Base-by-base conservation (phyloP, 2,797 vertebrate species). In the Neosilurus mollespiculum region DNA sequence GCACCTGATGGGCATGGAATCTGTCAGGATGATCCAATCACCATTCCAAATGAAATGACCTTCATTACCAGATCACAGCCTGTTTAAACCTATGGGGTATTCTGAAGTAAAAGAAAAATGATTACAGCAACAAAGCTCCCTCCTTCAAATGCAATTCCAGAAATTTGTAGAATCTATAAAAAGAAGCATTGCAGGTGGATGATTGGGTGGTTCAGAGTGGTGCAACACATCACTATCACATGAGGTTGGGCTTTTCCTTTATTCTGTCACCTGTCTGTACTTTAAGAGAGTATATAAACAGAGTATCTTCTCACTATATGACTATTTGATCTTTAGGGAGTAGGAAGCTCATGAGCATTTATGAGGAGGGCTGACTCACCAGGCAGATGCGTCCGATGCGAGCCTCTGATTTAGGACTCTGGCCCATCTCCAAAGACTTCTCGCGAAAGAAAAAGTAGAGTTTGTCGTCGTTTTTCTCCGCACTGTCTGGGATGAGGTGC, bases 371-470 rank as follows among this genome's bases (percentile, higher is more conserved):
- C 30, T 16, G 70, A 93, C 96, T 58, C 90, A 99, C 98, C 95
- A 99, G 91, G 91, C 98, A 99, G 92, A 99, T 99, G 81, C 98
- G 96, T 56, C 97, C 98, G 0, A 99, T 98, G 49, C 97, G 97
- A 72, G 98, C 96, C 62, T 98, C 96, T 34, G 98, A 93, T 9
- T 97, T 96, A 0, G 98, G 96, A 89, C 92, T 98, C 90, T 98
- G 96, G 0, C 97, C 96, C 43, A 96, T 95, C 90, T 98, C 97
- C 0, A 96, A 94, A 0, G 97, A 97, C 90, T 98, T 98, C 93
- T 99, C 98, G 0, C 98, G 96, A 90, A 99, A 99, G 94, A 99
- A 99, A 91, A 99, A 99, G 90, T 99, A 99, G 62, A 99, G 95
- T 86, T 99, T 99, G 94, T 99, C 97, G 0, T 99, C 98, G 0